phyloP scores from a whole-genome alignment of 1,140 invertebrate genomes.

The Venustaconcha ellipsiformis region DNA sequence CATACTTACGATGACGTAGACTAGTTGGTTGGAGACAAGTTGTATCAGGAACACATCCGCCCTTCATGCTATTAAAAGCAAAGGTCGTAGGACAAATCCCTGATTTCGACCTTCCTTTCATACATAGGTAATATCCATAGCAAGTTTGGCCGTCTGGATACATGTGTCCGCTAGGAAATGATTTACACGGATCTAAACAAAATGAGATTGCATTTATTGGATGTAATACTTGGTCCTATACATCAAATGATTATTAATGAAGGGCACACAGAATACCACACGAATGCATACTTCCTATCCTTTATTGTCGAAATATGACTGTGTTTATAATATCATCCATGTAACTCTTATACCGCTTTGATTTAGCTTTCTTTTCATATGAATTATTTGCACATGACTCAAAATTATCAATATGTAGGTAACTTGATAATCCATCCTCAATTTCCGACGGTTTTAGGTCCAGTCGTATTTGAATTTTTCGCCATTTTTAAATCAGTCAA shows the following conservation, averaged over 20 bases:
- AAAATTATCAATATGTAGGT: too few relatives aligned
- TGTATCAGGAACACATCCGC: constrained; percentile 18
- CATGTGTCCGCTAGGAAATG: constrained; percentile 7
- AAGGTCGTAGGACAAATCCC: constrained; percentile 11
- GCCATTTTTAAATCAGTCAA: too few relatives aligned
- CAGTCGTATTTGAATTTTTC: too few relatives aligned
- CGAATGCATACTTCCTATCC: background rate
- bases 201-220: background rate
- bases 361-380: too few relatives aligned
- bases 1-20: constrained; percentile 15
- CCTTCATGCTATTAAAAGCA: constrained; percentile 10
- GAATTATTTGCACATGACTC: too few relatives aligned
- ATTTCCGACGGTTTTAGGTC: too few relatives aligned
- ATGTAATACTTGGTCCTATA: too few relatives aligned
- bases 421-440: too few relatives aligned
- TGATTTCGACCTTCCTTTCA: constrained; percentile 14
- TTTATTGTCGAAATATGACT: too few relatives aligned
- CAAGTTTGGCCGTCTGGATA: constrained; percentile 29
- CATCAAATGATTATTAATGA: background rate
- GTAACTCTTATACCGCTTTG: too few relatives aligned
- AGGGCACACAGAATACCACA: background rate
- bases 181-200: constrained; percentile 11
- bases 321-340: too few relatives aligned
- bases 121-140: constrained; percentile 20
- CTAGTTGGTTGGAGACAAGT: constrained; percentile 13